These are phyloP conservation scores for Lucilia sericata DNA, from an alignment of 1,140 invertebrate species.

Conservation along the genomic window DNA sequence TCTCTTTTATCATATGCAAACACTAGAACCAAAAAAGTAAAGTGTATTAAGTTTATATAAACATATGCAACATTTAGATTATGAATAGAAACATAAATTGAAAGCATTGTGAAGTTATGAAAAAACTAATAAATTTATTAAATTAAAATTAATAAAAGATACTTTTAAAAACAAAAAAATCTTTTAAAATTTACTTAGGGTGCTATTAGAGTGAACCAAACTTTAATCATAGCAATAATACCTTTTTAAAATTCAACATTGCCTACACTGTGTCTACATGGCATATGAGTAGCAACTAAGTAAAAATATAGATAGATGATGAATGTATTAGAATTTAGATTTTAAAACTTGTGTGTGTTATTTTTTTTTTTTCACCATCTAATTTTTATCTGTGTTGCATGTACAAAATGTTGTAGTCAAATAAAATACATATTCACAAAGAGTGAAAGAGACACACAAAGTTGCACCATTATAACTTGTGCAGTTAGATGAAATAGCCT, in stretches of 20 bases:
- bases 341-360: not conserved
- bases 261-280: not conserved
- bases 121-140: too few species aligned
- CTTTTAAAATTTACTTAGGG: too few species aligned
- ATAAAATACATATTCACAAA: not conserved
- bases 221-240: not conserved
- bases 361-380: not conserved
- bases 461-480: constrained; percentile 8
- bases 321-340: constrained; percentile 11
- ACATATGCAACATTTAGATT: too few species aligned
- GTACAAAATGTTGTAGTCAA: constrained; percentile 6
- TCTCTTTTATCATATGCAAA: not conserved
- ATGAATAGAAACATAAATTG: too few species aligned
- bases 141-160: too few species aligned
- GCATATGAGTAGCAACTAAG: not conserved
- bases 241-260: constrained; percentile 17
- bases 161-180: too few species aligned
- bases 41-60: too few species aligned
- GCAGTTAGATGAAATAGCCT: constrained; percentile 11
- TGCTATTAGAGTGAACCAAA: not conserved
- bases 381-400: not conserved
- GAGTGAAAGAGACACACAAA: not conserved
- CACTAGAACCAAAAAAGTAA: not conserved
- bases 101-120: too few species aligned
- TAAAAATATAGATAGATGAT: not conserved